A percentile compares a stretch with the other conserved stretches of the same genome.
These are phyloP conservation scores for Ceratina australensis DNA, from an alignment of 1,140 invertebrate genomes.

Conservation along the genomic window DNA sequence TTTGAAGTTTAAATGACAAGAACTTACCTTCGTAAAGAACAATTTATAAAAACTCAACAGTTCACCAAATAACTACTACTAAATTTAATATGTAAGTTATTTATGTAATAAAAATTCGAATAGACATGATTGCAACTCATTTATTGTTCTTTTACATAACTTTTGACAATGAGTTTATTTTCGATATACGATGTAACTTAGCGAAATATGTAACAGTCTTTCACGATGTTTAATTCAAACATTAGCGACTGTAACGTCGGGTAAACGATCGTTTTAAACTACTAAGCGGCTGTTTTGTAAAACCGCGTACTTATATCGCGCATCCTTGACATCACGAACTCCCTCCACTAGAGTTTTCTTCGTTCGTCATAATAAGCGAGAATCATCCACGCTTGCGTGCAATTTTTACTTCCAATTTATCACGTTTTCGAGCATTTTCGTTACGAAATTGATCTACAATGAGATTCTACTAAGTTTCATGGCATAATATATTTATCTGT, in stretches of 20 bases:
- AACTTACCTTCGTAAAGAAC: too few species aligned
- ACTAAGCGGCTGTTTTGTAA: conserved; percentile 58
- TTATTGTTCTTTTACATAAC: too few species aligned
- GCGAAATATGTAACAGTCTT: too few species aligned
- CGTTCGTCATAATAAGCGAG: conserved; percentile 9
- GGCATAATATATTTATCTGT: not conserved
- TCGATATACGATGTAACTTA: too few species aligned
- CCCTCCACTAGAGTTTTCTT: conserved; percentile 56
- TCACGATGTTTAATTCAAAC: not conserved
- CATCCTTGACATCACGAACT: conserved; percentile 58
- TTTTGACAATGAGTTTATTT: not conserved
- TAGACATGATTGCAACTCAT: too few species aligned
- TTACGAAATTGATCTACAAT: not conserved
- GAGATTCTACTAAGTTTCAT: not conserved
- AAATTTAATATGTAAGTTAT: too few species aligned
- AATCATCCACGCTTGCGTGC: conserved; percentile 28
- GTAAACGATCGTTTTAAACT: conserved; percentile 55
- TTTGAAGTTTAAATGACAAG: not conserved
- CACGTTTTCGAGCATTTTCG: not conserved
- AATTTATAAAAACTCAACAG: too few species aligned
- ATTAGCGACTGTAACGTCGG: conserved; percentile 19
- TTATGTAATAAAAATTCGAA: too few species aligned
- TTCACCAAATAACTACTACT: too few species aligned
- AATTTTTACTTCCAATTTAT: conserved; percentile 2
- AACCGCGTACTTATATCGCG: conserved; percentile 50